Evolutionary conservation across 2,888 invertebrate species (phyloP).

Genomic region (Pegoplata infirma): DNA sequence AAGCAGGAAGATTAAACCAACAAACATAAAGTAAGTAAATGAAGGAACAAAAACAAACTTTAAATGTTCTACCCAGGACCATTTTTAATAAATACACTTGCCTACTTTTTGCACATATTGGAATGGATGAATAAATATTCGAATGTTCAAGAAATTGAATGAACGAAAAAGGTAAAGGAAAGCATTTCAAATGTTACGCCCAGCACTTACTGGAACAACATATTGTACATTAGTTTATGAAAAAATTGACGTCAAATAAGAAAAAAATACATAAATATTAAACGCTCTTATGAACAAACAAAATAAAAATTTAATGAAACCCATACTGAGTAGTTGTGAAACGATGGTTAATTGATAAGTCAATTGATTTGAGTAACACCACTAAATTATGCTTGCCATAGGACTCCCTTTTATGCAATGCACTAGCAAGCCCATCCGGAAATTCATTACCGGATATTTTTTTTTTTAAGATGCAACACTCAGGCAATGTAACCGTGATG

Average conservation of each 20-base stretch:
- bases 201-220: slow-evolving; percentile 36
- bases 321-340: neutral
- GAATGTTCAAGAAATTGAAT: neutral
- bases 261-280: slow-evolving; percentile 45
- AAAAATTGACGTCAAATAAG: slow-evolving; percentile 27
- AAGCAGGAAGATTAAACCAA: slow-evolving; percentile 16
- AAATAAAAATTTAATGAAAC: slow-evolving; percentile 31
- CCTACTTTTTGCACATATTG: neutral
- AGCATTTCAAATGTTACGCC: slow-evolving; percentile 33
- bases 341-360: neutral
- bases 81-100: no score
- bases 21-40: neutral
- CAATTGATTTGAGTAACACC: no score
- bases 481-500: no score
- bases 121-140: neutral
- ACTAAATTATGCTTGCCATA: no score
- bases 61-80: neutral
- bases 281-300: slow-evolving; percentile 24
- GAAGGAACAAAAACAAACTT: no score
- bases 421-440: no score
- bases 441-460: no score
- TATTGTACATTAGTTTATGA: neutral
- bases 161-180: slow-evolving; percentile 8
- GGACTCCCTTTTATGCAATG: no score
- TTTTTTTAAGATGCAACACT: no score